Evolutionary conservation across 2,113 vertebrate species (phyloP).

Genomic region (Ochotona princeps): DNA sequence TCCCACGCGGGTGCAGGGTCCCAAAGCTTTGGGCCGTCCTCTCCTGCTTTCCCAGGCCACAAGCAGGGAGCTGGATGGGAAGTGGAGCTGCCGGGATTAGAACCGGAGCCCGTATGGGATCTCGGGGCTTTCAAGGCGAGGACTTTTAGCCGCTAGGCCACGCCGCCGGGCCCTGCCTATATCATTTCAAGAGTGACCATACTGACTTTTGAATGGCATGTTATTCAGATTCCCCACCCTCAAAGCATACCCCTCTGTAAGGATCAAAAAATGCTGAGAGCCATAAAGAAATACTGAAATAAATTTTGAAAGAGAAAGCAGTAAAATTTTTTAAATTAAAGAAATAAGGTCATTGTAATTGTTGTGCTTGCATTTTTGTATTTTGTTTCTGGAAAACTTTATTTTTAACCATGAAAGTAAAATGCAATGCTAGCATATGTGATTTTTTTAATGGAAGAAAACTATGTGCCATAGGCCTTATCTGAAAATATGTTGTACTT

Average conservation of each 20-base stretch:
- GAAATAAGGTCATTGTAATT: conserved; percentile 70
- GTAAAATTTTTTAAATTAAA: conserved; percentile 51
- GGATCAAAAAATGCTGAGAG: conserved; percentile 59
- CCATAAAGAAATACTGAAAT: conserved; percentile 69
- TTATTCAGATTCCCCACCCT: conserved; percentile 61
- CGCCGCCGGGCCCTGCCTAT: too few relatives aligned
- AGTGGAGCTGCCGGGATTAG: too few relatives aligned
- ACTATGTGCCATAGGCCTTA: background rate
- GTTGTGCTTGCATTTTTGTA: conserved; percentile 36
- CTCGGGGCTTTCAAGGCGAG: too few relatives aligned
- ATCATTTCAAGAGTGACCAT: conserved; percentile 13
- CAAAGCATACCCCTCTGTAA: conserved; percentile 51
- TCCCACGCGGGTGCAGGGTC: too few relatives aligned
- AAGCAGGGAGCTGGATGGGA: too few relatives aligned
- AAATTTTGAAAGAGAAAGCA: conserved; percentile 69
- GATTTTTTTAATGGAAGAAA: conserved; percentile 54
- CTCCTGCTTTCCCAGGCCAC: too few relatives aligned
- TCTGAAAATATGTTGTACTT: conserved; percentile 50
- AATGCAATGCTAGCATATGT: conserved; percentile 50
- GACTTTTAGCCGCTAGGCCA: too few relatives aligned
- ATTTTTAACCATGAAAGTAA: conserved; percentile 64
- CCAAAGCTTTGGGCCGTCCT: too few relatives aligned
- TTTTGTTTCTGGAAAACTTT: conserved; percentile 45
- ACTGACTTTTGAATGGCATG: background rate
- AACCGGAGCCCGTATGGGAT: too few relatives aligned